Conservation (phyloP, 2,113 vertebrate genomes). For the Pristiophorus japonicus region DNA sequence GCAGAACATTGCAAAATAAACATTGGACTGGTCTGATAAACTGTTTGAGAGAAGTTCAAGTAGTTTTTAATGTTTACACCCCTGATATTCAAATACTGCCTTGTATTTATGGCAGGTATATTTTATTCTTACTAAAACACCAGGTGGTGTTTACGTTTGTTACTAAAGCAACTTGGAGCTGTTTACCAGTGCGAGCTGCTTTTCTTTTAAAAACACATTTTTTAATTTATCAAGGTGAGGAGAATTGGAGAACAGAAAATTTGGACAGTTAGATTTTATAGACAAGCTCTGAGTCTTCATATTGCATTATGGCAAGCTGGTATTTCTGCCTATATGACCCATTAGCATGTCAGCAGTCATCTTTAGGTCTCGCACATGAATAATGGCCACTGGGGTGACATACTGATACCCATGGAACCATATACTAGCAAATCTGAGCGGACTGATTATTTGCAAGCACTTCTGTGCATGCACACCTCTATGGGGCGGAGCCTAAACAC, state of each 20-base stretch:
- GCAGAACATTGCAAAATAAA: background rate
- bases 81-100: background rate
- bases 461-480: no score
- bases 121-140: background rate
- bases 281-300: background rate
- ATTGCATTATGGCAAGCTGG: background rate
- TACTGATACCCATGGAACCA: background rate
- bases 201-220: background rate
- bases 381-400: background rate
- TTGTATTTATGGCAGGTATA: background rate
- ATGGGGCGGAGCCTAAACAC: no score
- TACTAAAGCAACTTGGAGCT: background rate
- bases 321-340: background rate
- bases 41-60: background rate
- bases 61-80: background rate
- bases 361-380: background rate
- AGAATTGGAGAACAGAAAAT: background rate
- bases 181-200: background rate
- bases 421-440: no score
- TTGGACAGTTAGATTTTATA: background rate
- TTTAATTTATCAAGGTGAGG: no score
- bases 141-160: background rate
- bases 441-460: no score
- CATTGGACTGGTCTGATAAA: background rate
- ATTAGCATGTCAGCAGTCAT: background rate